Evolutionary conservation across 2,797 vertebrate genomes (phyloP).

Genomic region (Myiothlypis chrysogaster): DNA sequence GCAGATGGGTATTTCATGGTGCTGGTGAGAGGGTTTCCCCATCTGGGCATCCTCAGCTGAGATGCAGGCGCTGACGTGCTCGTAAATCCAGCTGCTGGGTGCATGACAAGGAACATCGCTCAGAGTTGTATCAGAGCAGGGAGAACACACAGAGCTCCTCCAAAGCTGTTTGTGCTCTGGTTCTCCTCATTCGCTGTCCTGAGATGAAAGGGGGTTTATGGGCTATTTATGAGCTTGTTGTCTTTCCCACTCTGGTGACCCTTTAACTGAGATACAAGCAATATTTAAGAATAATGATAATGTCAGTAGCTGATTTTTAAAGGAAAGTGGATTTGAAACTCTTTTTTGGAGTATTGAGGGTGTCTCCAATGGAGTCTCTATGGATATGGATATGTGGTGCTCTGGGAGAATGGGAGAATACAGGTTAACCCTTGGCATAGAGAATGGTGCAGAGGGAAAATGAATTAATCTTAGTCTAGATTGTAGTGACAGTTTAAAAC

Average conservation of each 20-base stretch:
- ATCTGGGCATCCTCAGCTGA: slow-evolving; percentile 28
- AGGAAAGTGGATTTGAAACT: background rate
- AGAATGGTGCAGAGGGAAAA: background rate
- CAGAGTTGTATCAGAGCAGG: background rate
- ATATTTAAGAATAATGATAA: background rate
- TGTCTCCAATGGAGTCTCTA: background rate
- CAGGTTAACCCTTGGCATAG: rapidly evolving
- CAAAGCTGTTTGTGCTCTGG: background rate
- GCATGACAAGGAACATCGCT: slow-evolving; percentile 20
- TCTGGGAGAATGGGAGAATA: background rate
- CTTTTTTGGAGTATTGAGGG: background rate
- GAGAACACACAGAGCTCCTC: background rate
- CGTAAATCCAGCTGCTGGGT: slow-evolving; percentile 14
- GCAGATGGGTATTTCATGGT: slow-evolving; percentile 40
- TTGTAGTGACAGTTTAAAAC: background rate
- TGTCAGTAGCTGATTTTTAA: background rate
- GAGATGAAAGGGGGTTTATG: background rate
- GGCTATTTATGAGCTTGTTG: background rate
- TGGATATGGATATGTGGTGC: rapidly evolving
- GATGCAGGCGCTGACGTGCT: background rate
- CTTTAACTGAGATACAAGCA: background rate
- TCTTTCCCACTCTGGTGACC: background rate
- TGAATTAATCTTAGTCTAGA: background rate
- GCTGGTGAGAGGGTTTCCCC: slow-evolving; percentile 37
- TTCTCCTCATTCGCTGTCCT: background rate